Percentiles rank a stretch among this genome's conserved stretches.
These are phyloP conservation scores for Anseranas semipalmata DNA, from an alignment of 2,113 vertebrate genomes.

Conservation along the genomic window DNA sequence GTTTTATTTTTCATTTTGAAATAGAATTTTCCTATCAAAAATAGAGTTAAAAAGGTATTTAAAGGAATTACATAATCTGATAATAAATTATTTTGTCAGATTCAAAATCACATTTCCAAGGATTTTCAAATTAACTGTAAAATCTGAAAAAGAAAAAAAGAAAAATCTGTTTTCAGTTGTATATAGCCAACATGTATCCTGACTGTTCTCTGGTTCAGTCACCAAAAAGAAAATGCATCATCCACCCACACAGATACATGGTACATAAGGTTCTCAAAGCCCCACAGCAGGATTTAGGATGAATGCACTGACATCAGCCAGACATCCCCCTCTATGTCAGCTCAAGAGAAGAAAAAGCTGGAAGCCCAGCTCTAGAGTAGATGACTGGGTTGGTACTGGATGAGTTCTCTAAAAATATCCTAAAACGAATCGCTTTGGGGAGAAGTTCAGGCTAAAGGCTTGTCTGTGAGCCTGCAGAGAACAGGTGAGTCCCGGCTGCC, in stretches of 20 bases:
- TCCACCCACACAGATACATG: not conserved
- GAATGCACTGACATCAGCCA: not conserved
- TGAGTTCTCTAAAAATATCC: not conserved
- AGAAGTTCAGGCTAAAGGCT: not conserved
- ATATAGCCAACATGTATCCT: not conserved
- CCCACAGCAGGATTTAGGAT: not conserved
- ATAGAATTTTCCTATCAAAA: not conserved
- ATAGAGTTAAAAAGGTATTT: not conserved
- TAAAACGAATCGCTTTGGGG: not conserved
- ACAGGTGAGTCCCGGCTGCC: not conserved
- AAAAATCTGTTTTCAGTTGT: not conserved
- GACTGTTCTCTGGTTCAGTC: constrained; percentile 9
- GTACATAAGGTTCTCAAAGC: not conserved
- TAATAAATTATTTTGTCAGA: not conserved
- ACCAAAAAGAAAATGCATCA: not conserved
- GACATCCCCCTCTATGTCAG: not conserved
- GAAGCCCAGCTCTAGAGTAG: not conserved
- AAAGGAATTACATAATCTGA: not conserved
- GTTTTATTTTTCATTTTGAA: not conserved
- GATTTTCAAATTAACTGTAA: not conserved
- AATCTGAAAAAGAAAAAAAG: not conserved
- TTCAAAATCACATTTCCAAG: constrained; percentile 1
- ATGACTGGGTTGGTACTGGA: not conserved
- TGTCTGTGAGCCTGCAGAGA: not conserved
- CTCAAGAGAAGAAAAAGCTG: not conserved